Base-by-base conservation (phyloP, 1,140 invertebrate species). In the Drosophila teissieri region DNA sequence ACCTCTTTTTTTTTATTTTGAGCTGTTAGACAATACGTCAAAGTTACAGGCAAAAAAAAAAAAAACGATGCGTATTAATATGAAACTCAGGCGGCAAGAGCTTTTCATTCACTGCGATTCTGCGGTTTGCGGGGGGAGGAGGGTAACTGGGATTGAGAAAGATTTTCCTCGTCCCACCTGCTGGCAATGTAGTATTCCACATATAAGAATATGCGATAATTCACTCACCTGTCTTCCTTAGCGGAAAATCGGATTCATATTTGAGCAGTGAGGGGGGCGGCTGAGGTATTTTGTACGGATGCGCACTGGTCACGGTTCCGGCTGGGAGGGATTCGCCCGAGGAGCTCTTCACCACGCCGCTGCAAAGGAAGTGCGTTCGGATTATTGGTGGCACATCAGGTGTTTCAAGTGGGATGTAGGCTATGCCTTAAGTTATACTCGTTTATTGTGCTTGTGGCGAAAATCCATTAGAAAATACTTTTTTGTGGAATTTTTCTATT, bases 141-240 rank as follows among this genome's bases (percentile, higher is more conserved):
- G n/a, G n/a, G n/a, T n/a, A n/a, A n/a, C n/a, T 39, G n/a, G n/a
- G 40, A n/a, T 44, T 17, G 15, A 11, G 42, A 19, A 12, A 10
- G 34, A 51, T n/a, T 31, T 8, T 31, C 31, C 24, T 17, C 19
- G 11, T 11, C 31, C 58, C 58, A 61, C 36, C 51, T 62, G 51
- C 36, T 27, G 58, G 37, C 34, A 11, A 11, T 4, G 7, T 24
- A 24, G 12, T 8, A 31, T 31, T 31, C 19, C 19, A 19, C 19
- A 19, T 19, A 19, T 19, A 19, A 19, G 31, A 31, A 31, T 60
- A 62, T 15, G 22, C 37, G 22, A 34, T 11, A 14, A 5, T 2
- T n/a, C 36, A 83, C 92, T 92, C 94, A 98, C 97, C 98, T 94
- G 98, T 98, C 95, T 98, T 99, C 73, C 98, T 93, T 2, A 99